These are phyloP conservation scores for Discoglossus pictus DNA, from an alignment of 2,797 vertebrate genomes.

Conservation along the genomic window DNA sequence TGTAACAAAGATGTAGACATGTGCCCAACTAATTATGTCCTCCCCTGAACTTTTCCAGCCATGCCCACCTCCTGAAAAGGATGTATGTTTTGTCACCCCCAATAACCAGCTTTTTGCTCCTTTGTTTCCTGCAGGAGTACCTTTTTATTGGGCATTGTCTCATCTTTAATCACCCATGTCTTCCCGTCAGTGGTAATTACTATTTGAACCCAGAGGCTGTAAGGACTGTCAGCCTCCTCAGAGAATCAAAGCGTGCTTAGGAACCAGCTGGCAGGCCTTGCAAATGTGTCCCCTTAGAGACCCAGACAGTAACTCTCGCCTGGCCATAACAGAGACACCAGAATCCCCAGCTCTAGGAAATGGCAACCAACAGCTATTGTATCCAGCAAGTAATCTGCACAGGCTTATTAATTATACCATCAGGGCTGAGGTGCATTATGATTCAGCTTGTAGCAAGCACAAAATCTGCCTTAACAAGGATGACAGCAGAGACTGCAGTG, in stretches of 20 bases:
- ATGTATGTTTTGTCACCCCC: not conserved
- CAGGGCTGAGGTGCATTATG: constrained; percentile 11
- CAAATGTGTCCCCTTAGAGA: constrained; percentile 44
- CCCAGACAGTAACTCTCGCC: constrained; percentile 19
- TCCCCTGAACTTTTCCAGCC: too few relatives aligned
- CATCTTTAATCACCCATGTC: constrained; percentile 46
- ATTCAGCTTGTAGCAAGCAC: constrained; percentile 12
- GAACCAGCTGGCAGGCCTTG: constrained; percentile 41
- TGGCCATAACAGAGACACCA: constrained; percentile 34
- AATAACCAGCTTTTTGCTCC: not conserved
- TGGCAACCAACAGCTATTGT: constrained; percentile 21
- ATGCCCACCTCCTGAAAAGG: too few relatives aligned
- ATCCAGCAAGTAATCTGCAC: constrained; percentile 16
- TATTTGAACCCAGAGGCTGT: constrained; percentile 46
- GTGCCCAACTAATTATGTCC: too few relatives aligned
- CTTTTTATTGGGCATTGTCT: constrained; percentile 38
- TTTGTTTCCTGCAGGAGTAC: not conserved
- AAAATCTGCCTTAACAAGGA: not conserved
- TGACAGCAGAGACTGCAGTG: not conserved
- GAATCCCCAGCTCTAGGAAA: constrained; percentile 29
- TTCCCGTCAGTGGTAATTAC: constrained; percentile 45
- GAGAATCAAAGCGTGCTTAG: constrained; percentile 36
- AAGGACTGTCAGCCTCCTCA: constrained; percentile 36
- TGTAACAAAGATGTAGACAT: too few relatives aligned
- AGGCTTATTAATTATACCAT: constrained; percentile 36